These are phyloP conservation scores for Pitta sordida DNA, from an alignment of 2,113 vertebrate species.

Conservation along the genomic window DNA sequence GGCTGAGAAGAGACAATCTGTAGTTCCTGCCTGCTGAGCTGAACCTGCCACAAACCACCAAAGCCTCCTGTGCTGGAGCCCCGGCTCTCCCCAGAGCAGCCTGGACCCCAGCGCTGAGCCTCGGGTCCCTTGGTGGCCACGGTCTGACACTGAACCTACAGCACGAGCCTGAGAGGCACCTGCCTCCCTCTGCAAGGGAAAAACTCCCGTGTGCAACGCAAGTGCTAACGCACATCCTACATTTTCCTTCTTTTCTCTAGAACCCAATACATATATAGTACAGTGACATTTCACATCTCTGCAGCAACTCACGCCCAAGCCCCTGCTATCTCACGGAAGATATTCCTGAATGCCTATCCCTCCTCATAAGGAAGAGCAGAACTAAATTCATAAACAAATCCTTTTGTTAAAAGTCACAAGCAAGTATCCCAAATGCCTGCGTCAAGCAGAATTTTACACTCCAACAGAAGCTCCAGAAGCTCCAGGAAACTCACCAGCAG, in stretches of 20 bases:
- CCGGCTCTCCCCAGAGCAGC: not conserved
- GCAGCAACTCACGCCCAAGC: not conserved
- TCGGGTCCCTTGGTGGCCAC: not conserved
- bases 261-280: constrained; percentile 2
- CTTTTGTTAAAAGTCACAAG: not conserved
- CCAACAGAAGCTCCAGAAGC: not conserved
- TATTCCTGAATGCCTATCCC: not conserved
- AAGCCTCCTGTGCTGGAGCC: not conserved
- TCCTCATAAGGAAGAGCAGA: not conserved
- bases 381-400: not conserved
- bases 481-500: not conserved
- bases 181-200: not conserved
- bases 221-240: not conserved
- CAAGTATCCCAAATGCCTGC: not conserved
- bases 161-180: not conserved
- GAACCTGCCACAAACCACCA: not conserved
- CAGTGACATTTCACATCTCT: not conserved
- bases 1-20: not conserved
- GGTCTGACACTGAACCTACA: not conserved
- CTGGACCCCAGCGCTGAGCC: not conserved
- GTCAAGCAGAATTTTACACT: not conserved
- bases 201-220: not conserved
- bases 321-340: not conserved
- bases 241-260: not conserved
- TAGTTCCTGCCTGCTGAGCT: not conserved